Percentiles rank a stretch among this genome's conserved stretches.
Conservation (phyloP, 1,140 invertebrate species). For the Cotesia vestalis region DNA sequence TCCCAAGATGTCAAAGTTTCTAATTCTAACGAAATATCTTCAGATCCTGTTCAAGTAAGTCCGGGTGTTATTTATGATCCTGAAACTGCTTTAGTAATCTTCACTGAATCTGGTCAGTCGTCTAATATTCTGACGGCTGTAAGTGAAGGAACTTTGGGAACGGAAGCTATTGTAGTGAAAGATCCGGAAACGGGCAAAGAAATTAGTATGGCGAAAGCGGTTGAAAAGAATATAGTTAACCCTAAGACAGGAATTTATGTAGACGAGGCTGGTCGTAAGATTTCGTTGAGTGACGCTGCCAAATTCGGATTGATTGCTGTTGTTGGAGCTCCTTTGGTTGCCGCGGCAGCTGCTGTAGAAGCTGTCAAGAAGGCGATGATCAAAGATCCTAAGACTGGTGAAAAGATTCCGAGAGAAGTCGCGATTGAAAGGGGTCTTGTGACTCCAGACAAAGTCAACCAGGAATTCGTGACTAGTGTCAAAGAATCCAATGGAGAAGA, state of each 20-base stretch:
- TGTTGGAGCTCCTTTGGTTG: slow-evolving; percentile 75
- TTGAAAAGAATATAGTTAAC: slow-evolving; percentile 79
- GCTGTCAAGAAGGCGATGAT: slow-evolving; percentile 73
- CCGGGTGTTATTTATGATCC: slow-evolving; percentile 80
- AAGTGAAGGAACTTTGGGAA: slow-evolving; percentile 72
- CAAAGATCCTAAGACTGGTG: slow-evolving; percentile 79
- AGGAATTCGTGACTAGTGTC: slow-evolving; percentile 44
- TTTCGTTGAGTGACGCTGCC: slow-evolving; percentile 78
- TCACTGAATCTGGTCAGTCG: slow-evolving; percentile 75
- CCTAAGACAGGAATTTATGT: slow-evolving; percentile 76
- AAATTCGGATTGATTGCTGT: slow-evolving; percentile 78
- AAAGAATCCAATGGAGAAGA: slow-evolving; percentile 65
- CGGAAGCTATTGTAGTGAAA: slow-evolving; percentile 76
- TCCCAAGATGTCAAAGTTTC: slow-evolving; percentile 62
- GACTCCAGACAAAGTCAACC: slow-evolving; percentile 48
- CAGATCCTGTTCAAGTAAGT: slow-evolving; percentile 74
- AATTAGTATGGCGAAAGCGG: slow-evolving; percentile 79
- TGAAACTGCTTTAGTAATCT: slow-evolving; percentile 75
- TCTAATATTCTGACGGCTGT: slow-evolving; percentile 76
- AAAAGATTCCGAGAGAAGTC: slow-evolving; percentile 79
- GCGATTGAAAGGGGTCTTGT: slow-evolving; percentile 82
- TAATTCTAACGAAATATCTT: slow-evolving; percentile 65
- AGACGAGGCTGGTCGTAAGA: slow-evolving; percentile 71
- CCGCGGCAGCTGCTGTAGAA: slow-evolving; percentile 68
- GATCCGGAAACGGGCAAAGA: slow-evolving; percentile 77